Percentiles rank a stretch among this genome's conserved stretches.
Evolutionary conservation across 2,797 vertebrate genomes (phyloP).

Genomic region (Momotus momota): DNA sequence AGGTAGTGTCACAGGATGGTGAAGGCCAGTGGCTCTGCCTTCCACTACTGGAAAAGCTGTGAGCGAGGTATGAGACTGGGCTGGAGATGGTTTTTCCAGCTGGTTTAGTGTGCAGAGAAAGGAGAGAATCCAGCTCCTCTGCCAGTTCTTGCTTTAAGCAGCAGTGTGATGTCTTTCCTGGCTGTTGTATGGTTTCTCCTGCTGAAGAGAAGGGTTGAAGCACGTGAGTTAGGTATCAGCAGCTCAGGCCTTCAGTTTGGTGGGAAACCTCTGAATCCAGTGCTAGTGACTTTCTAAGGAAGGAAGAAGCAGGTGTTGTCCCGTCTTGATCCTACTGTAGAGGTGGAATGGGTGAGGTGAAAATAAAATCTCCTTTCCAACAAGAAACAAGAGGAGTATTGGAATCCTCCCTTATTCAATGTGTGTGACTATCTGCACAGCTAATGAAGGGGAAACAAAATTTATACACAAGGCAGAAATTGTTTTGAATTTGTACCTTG

Average conservation of each 20-base stretch:
- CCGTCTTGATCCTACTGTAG: neutral
- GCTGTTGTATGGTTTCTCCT: neutral
- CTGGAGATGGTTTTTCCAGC: neutral
- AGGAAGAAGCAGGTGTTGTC: neutral
- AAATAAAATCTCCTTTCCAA: neutral
- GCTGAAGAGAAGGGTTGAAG: neutral
- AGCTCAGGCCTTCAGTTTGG: neutral
- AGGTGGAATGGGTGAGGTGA: neutral
- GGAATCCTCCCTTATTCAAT: neutral
- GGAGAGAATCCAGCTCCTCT: neutral
- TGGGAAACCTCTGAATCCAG: neutral
- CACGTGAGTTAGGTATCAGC: fast-evolving
- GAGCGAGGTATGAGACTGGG: neutral
- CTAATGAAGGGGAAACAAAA: neutral
- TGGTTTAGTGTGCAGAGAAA: neutral
- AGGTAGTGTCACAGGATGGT: neutral
- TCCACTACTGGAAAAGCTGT: neutral
- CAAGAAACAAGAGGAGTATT: neutral
- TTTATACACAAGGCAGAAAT: neutral
- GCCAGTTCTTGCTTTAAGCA: neutral
- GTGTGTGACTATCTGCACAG: neutral
- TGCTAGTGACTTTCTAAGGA: neutral
- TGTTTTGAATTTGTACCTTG: neutral
- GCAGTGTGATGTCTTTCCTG: neutral
- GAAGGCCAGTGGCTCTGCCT: neutral